Evolutionary conservation across 2,113 vertebrate genomes (phyloP).

Genomic region (Calonectris borealis): DNA sequence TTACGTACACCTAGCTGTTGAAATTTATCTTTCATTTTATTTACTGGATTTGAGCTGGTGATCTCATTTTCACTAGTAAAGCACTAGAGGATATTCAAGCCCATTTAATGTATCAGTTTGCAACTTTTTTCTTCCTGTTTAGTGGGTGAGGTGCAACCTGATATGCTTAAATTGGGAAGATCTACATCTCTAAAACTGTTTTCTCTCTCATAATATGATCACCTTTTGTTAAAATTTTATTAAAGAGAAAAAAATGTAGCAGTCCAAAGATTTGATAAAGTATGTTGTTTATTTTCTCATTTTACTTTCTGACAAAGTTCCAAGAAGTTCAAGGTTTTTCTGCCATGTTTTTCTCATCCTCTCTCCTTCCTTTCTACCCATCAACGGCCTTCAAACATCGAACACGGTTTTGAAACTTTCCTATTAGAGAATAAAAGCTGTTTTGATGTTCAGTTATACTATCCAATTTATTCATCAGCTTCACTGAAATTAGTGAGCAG

Average conservation of each 20-base stretch:
- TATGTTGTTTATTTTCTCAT: neutral
- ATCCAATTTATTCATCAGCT: neutral
- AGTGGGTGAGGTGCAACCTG: neutral
- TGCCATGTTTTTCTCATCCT: neutral
- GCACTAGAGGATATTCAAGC: neutral
- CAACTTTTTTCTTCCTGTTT: neutral
- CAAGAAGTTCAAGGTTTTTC: neutral
- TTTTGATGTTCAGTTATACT: neutral
- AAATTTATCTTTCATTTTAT: neutral
- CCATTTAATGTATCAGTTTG: neutral
- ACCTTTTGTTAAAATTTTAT: neutral
- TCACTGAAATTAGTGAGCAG: neutral
- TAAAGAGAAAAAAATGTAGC: neutral
- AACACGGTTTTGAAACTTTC: neutral
- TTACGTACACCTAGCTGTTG: neutral
- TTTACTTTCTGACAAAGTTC: neutral
- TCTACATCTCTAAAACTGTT: neutral
- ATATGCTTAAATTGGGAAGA: neutral
- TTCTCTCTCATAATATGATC: neutral
- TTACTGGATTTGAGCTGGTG: neutral
- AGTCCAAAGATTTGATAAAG: neutral
- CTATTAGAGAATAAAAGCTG: neutral
- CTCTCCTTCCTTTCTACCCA: neutral
- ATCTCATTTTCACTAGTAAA: neutral
- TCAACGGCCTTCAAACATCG: neutral